Evolutionary conservation across 2,797 vertebrate genomes (phyloP).

Genomic region (Sebastes kiyomatsui): DNA sequence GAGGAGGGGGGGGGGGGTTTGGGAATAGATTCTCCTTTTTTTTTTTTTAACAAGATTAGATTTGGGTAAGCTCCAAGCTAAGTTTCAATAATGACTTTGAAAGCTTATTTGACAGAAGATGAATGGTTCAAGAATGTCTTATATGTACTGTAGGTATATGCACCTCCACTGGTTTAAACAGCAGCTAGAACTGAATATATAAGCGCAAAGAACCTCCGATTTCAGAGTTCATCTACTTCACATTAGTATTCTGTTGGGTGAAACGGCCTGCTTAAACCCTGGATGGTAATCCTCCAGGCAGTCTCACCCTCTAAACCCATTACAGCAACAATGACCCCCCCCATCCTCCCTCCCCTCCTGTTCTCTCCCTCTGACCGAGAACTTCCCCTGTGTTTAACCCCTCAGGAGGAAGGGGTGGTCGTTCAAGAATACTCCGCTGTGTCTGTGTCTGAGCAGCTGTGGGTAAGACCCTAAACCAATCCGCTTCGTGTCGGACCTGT

Average conservation of each 20-base stretch:
- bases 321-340: conserved; percentile 51
- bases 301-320: conserved; percentile 52
- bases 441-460: conserved; percentile 89
- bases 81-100: conserved; percentile 18
- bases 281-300: conserved; percentile 54
- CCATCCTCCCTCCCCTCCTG: not conserved
- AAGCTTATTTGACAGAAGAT: not conserved
- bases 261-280: conserved; percentile 30
- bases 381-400: conserved; percentile 85
- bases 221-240: conserved; percentile 10
- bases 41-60: conserved; percentile 3
- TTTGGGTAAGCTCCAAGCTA: conserved; percentile 9
- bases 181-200: not conserved
- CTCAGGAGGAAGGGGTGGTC: conserved; percentile 88
- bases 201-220: not conserved
- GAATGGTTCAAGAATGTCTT: not conserved
- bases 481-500: conserved; percentile 29
- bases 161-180: not conserved
- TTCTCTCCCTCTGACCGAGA: conserved; percentile 25
- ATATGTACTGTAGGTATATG: not conserved
- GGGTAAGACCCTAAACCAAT: conserved; percentile 83
- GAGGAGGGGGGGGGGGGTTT: not conserved
- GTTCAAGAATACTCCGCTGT: conserved; percentile 82
- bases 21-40: not conserved
- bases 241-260: conserved; percentile 67